Evolutionary conservation across 2,797 vertebrate species (phyloP), one percentile per base, ranked within the genome.

Genomic region (Ptychadena robeensis): DNA sequence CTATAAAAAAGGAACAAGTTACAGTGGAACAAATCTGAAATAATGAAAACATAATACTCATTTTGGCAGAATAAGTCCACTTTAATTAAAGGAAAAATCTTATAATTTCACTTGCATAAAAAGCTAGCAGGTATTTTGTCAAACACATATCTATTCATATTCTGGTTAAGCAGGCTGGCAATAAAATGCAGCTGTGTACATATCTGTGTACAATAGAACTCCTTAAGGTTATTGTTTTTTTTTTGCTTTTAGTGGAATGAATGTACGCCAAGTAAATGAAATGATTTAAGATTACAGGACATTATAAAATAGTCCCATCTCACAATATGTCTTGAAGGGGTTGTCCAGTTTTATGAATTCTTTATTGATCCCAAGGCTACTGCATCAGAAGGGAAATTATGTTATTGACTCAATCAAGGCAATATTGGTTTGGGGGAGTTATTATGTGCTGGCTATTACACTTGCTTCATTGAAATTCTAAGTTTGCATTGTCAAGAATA

Each of bases 1-100:
- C 53, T 74, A 75, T 44, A 69, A 73, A 69, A 67, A 73, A 40
- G 31, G 70, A 68, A 74, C n/a, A 79, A 48, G 61, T 73, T 73
- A 80, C 35, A 69, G 48, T 80, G 71, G 70, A 79, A 74, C 76
- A 74, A 79, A 84, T 79, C 82, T 84, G 71, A 44, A 74, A 84
- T 80, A 79, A 84, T 74, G 73, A 84, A 84, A 80, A 74, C 82
- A 80, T 80, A 84, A 84, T 80, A 66, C 77, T 31, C 53, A 44
- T 78, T 72, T 14, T 80, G 63, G 82, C 64, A 80, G 53, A 72
- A 73, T 79, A 84, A 84, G 82, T 84, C 82, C 64, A 69, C 28
- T 80, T 84, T 84, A 84, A 84, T 84, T 84, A 84, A 79, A 80
- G 63, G 74, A 84, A 80, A 84, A 69, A 84, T 80, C 27, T 66